Evolutionary conservation across 2,797 vertebrate species (phyloP), one percentile per base, ranked within the genome.

Genomic region (Scolopax rusticola): DNA sequence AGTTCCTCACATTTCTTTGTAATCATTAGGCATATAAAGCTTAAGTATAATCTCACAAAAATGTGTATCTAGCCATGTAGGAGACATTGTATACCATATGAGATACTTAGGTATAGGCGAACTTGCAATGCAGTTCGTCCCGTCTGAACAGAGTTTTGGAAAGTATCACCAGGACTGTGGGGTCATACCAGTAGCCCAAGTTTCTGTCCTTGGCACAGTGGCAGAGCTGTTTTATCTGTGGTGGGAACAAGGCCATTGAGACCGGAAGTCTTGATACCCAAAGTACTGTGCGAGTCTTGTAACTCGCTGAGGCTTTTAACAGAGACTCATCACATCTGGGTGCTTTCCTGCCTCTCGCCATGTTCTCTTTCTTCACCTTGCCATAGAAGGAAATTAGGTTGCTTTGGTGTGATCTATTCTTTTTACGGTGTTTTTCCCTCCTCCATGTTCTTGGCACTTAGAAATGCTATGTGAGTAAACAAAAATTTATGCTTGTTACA

Each of bases 51-150:
- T 23, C 65, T 25, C 24, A 63, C 21, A 47, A 70, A 78, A 79
- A 69, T 24, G 0, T 15, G 18, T 79, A 84, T 71, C 25, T 76
- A 79, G 30, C 12, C 6, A 0, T 20, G 3, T 33, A 47, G n/a
- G 15, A 65, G 14, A 38, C 21, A 8, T 41, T 24, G 16, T 75
- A 27, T 60, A 30, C 30, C 7, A 2, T 5, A 21, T 1, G 0
- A 60, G 64, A 6, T 54, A 45, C 14, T 53, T 75, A 47, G 0
- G 0, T 36, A 2, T 3, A 40, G 20, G 15, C 82, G 41, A 93
- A 25, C 8, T 76, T 51, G 51, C 67, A n/a, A 0, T 40, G 18
- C 3, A 13, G 38, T 9, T 30, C 4, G 10, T 40, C 1, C 0
- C 50, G 43, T n/a, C 47, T 73, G 15, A 79, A 48, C 21, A 33